Percentiles rank a stretch among this genome's conserved stretches.
These are phyloP conservation scores for Eristalis arbustorum DNA, from an alignment of 2,888 invertebrate species.

Conservation along the genomic window DNA sequence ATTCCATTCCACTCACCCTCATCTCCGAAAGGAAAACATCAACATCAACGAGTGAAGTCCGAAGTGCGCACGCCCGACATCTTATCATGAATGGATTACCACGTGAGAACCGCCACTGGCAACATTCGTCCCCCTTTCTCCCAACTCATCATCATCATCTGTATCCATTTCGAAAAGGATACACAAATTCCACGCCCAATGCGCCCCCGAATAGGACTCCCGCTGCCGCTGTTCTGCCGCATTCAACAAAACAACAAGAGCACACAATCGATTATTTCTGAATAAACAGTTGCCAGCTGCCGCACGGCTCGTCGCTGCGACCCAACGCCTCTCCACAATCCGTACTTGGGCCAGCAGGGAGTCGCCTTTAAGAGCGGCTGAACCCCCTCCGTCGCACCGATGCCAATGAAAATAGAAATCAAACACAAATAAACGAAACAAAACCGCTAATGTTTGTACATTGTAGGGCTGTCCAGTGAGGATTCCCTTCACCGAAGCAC, in stretches of 20 bases:
- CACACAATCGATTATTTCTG: not conserved
- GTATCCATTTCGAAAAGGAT: not conserved
- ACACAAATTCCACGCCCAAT: not conserved
- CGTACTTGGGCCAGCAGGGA: not conserved
- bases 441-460: constrained; percentile 16
- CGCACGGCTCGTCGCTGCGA: not conserved
- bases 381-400: not conserved
- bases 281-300: not conserved
- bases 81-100: constrained; percentile 36
- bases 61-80: not conserved
- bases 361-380: not conserved
- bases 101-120: constrained; percentile 24
- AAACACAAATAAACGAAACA: not conserved
- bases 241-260: not conserved
- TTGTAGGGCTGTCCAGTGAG: not conserved
- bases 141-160: not conserved
- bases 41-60: constrained; percentile 1
- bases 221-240: not conserved
- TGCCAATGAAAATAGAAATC: constrained; percentile 1
- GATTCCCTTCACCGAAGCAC: not conserved
- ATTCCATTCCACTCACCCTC: not conserved
- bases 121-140: constrained; percentile 11
- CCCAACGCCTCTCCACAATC: not conserved
- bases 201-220: not conserved
- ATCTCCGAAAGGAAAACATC: not conserved